Evolutionary conservation across 2,113 vertebrate species (phyloP), one percentile per base, ranked within the genome.

Genomic region (Malaclemys terrapin): DNA sequence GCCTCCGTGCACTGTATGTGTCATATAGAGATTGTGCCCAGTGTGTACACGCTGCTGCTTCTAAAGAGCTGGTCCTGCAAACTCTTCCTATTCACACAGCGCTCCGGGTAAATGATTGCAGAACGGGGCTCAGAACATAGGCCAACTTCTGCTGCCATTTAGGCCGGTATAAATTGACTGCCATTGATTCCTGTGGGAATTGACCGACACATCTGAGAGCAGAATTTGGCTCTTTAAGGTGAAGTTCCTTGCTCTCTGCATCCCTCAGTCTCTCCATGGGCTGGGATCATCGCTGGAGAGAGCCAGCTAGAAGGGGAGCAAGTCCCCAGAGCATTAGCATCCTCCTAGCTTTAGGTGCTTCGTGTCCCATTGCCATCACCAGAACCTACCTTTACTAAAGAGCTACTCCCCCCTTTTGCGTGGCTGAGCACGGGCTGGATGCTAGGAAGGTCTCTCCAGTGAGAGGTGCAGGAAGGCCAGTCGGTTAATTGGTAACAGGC

Each of bases 1-100:
- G 7, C 59, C 54, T 75, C 35, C 2, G 1, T 54, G 2, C 0
- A 0, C 0, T 0, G 62, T 1, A 2, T n/a, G 22, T 17, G 4
- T 1, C 75, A 31, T 1, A 47, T 47, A 59, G 20, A 29, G 72
- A 1, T 1, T 0, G n/a, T 38, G 35, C 57, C 56, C 57, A 1
- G 24, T 49, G 1, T 49, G 69, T 31, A 59, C 27, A 65, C 82
- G 1, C 19, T 19, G 20, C 49, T 24, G 0, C 16, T 12, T 14
- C 12, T 31, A 31, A 31, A 31, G 12, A 62, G 59, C 52, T 3
- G 3, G 42, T 35, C 79, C n/a, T 24, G 42, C 10, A n/a, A 27
- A 0, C 0, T 1, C 45, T 69, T 53, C 24, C 1, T 3, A 29
- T 12, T 81, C 19, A 65, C 2, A 0, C 1, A 2, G 10, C 31